phyloP scores from a whole-genome alignment of 1,140 invertebrate species.

The Drosophila setifemur region DNA sequence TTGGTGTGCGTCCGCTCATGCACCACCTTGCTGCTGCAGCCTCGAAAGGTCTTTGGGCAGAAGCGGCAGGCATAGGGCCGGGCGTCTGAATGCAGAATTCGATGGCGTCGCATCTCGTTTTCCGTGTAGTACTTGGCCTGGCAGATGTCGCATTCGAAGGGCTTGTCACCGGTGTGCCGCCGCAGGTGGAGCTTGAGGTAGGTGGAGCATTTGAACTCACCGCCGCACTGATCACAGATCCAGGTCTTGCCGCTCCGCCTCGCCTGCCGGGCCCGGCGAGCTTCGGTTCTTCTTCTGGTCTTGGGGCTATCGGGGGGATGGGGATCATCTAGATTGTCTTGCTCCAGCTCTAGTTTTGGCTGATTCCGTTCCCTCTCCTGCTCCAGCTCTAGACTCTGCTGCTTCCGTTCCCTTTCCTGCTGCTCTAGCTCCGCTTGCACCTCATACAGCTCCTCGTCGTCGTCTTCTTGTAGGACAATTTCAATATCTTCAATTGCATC shows the following conservation, averaged over 20 bases:
- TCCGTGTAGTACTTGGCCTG: conserved; percentile 48
- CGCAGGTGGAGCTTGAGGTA: conserved; percentile 52
- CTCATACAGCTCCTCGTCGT: background rate
- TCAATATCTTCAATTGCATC: background rate
- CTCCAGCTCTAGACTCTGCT: too few relatives aligned
- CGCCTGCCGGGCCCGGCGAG: background rate
- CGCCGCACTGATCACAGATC: conserved; percentile 61
- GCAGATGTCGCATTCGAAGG: conserved; percentile 55
- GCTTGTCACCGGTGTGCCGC: conserved; percentile 51
- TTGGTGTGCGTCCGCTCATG: conserved; percentile 86
- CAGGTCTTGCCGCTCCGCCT: conserved; percentile 22
- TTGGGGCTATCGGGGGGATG: too few relatives aligned
- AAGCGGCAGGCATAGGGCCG: conserved; percentile 50
- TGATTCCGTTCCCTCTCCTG: background rate
- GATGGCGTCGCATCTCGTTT: conserved; percentile 55
- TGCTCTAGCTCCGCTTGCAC: background rate
- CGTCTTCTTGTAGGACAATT: background rate
- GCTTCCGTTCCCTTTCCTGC: too few relatives aligned
- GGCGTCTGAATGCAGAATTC: conserved; percentile 50
- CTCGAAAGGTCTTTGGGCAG: conserved; percentile 57
- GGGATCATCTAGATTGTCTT: too few relatives aligned
- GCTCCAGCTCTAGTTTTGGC: background rate
- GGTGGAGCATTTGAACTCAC: conserved; percentile 56
- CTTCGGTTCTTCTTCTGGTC: background rate
- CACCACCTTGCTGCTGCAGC: conserved; percentile 53